A percentile compares a stretch with the other conserved stretches of the same genome.
Evolutionary conservation across 2,797 vertebrate species (phyloP).

Genomic region (Lates japonicus): DNA sequence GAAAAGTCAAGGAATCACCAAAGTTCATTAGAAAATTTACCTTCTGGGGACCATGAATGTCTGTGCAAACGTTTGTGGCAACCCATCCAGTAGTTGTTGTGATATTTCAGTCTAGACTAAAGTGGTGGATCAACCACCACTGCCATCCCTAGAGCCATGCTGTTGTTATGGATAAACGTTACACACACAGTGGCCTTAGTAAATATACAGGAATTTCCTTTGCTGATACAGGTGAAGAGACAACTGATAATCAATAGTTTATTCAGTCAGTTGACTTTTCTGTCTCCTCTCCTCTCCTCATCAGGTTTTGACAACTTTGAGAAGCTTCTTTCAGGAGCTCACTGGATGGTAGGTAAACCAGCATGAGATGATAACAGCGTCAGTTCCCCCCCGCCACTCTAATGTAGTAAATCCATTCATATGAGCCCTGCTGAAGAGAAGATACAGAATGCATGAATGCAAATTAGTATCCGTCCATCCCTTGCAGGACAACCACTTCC

Average conservation of each 20-base stretch:
- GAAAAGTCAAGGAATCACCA: neutral
- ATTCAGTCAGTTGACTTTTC: neutral
- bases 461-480: neutral
- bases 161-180: neutral
- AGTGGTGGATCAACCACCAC: neutral
- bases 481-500: conserved; percentile 94
- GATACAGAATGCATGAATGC: neutral
- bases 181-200: neutral
- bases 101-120: conserved; percentile 16
- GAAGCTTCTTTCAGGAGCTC: conserved; percentile 93
- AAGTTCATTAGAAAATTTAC: neutral
- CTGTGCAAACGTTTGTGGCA: neutral
- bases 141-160: neutral
- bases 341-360: conserved; percentile 92
- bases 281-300: conserved; percentile 32
- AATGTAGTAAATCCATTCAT: neutral
- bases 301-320: conserved; percentile 97
- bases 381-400: neutral
- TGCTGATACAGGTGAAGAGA: neutral
- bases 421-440: neutral
- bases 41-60: neutral
- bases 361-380: neutral
- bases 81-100: neutral
- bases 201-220: neutral
- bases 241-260: neutral